A percentile compares a stretch with the other conserved stretches of the same genome.
phyloP scores from a whole-genome alignment of 2,113 vertebrate species.

The Crotalus helleri region DNA sequence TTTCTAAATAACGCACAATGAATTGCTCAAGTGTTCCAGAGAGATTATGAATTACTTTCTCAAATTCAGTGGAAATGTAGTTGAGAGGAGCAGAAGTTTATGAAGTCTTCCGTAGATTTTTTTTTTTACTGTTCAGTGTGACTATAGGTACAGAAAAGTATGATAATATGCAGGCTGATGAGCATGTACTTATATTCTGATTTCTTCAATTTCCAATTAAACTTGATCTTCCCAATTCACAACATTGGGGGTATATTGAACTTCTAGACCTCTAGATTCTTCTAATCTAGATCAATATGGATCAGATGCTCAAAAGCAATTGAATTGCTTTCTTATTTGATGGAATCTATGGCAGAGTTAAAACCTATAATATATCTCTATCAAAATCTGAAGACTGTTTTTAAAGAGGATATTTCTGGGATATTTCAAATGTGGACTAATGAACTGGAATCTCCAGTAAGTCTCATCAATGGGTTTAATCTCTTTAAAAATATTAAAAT shows the following conservation, averaged over 20 bases:
- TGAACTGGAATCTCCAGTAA: not conserved
- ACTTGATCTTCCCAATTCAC: not conserved
- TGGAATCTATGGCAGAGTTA: not conserved
- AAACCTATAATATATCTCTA: not conserved
- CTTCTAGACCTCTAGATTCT: not conserved
- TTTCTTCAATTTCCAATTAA: not conserved
- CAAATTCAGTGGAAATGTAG: not conserved
- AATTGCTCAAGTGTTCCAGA: not conserved
- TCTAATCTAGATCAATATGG: not conserved
- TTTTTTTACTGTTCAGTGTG: constrained; percentile 19
- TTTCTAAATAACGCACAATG: constrained; percentile 31
- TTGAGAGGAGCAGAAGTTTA: not conserved
- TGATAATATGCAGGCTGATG: not conserved
- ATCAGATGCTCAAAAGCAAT: not conserved
- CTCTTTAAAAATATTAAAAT: not conserved
- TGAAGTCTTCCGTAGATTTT: constrained; percentile 24
- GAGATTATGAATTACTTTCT: constrained; percentile 26
- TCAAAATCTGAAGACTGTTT: not conserved
- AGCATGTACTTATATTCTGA: not conserved
- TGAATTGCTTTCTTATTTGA: not conserved
- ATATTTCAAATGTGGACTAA: not conserved
- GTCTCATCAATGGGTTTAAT: not conserved
- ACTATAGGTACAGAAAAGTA: not conserved
- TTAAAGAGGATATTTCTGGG: not conserved
- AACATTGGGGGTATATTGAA: not conserved